Evolutionary conservation across 1,140 invertebrate genomes (phyloP).

Genomic region (Mylabris phalerata): DNA sequence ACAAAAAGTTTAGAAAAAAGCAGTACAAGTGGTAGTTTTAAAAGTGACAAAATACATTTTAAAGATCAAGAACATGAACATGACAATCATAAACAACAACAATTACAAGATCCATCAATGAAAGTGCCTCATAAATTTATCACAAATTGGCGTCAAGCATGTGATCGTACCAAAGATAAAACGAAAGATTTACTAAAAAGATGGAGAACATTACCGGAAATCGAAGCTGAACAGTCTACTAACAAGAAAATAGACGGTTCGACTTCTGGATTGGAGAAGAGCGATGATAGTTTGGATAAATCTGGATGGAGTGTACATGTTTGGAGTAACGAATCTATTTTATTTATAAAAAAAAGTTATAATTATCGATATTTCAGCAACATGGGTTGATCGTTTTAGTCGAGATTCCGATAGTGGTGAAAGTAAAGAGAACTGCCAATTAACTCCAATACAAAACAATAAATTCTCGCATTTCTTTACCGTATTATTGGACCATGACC

Average conservation of each 20-base stretch:
- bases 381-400: constrained; percentile 61
- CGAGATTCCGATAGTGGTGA: constrained; percentile 51
- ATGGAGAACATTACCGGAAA: constrained; percentile 58
- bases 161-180: constrained; percentile 60
- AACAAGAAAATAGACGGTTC: constrained; percentile 25
- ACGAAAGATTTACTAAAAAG: constrained; percentile 61
- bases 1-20: constrained; percentile 37
- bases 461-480: constrained; percentile 64
- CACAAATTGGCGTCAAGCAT: constrained; percentile 61
- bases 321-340: constrained; percentile 53
- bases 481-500: constrained; percentile 60
- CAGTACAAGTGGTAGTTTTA: constrained; percentile 34
- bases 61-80: constrained; percentile 32
- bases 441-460: constrained; percentile 56
- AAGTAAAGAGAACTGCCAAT: constrained; percentile 45
- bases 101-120: constrained; percentile 40
- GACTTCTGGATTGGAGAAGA: constrained; percentile 32
- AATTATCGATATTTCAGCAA: constrained; percentile 45
- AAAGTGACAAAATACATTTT: constrained; percentile 38
- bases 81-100: constrained; percentile 32
- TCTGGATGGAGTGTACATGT: constrained; percentile 62
- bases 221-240: constrained; percentile 34
- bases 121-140: constrained; percentile 61
- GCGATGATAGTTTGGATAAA: constrained; percentile 34
- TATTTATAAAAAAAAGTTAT: background rate